Conservation (phyloP, 30 jellyfish, hydroid and myxozoan species). For the Phacellophora camtschatica region DNA sequence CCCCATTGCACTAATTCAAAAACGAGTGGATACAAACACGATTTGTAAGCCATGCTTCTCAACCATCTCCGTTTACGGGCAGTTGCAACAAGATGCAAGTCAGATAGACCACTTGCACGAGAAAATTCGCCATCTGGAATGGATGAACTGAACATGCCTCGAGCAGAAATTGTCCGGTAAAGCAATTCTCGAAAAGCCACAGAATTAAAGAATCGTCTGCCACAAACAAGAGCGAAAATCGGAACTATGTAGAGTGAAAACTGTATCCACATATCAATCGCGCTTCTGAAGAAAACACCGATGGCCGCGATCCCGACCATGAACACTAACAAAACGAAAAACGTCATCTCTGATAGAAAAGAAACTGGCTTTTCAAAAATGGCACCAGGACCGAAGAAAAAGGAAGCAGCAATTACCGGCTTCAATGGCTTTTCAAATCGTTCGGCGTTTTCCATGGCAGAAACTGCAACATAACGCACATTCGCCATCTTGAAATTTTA, state of each 20-base stretch:
- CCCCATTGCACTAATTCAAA: conserved; percentile 78
- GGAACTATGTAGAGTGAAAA: conserved; percentile 74
- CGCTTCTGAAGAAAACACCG: conserved; percentile 57
- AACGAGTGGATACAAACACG: conserved; percentile 55
- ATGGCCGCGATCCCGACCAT: conserved; percentile 58
- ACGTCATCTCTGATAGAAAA: conserved; percentile 1
- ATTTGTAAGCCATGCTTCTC: conserved; percentile 54
- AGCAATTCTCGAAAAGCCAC: conserved; percentile 59
- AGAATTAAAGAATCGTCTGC: conserved; percentile 55
- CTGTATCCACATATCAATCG: conserved; percentile 75
- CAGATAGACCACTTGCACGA: conserved; percentile 27
- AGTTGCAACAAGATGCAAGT: not conserved
- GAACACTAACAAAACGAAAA: conserved; percentile 16
- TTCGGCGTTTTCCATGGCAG: not conserved
- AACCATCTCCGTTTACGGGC: conserved; percentile 69
- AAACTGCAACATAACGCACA: not conserved
- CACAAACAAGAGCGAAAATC: conserved; percentile 35
- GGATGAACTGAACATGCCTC: conserved; percentile 66
- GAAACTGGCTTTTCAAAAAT: conserved; percentile 29
- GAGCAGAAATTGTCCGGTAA: conserved; percentile 51
- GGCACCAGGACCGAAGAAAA: conserved; percentile 40
- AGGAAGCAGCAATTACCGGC: conserved; percentile 15
- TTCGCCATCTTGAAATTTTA: conserved; percentile 2
- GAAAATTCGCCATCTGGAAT: conserved; percentile 32
- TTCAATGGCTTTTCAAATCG: conserved; percentile 32